Evolutionary conservation across 2,888 invertebrate genomes (phyloP).

Genomic region (Cosmopolites sordidus): DNA sequence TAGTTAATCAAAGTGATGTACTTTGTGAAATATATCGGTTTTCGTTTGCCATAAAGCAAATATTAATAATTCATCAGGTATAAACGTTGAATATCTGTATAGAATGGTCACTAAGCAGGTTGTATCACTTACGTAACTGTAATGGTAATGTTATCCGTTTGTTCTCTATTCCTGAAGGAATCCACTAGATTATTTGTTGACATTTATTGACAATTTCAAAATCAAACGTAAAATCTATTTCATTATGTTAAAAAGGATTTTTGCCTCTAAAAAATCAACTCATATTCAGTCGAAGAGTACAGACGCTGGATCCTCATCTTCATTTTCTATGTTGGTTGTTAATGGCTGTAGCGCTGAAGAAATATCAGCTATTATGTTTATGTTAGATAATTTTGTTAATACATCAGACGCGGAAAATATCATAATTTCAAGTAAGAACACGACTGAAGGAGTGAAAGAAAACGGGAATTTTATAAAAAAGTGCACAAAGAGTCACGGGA

Average conservation of each 20-base stretch:
- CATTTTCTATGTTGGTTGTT: slow-evolving; percentile 9
- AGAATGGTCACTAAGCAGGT: too few species aligned
- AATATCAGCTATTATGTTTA: slow-evolving; percentile 20
- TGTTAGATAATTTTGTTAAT: slow-evolving; percentile 21
- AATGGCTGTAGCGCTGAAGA: slow-evolving; percentile 16
- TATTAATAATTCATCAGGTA: too few species aligned
- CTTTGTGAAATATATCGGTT: too few species aligned
- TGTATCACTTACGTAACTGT: too few species aligned
- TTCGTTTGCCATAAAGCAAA: too few species aligned
- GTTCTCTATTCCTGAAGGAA: too few species aligned
- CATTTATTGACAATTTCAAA: background rate
- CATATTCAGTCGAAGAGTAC: background rate
- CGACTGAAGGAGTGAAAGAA: slow-evolving; percentile 12
- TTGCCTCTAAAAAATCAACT: background rate
- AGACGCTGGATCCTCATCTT: background rate
- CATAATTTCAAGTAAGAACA: slow-evolving; percentile 5
- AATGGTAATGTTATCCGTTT: too few species aligned
- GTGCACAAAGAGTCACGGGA: slow-evolving; percentile 14
- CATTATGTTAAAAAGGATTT: background rate
- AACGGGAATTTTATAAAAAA: slow-evolving; percentile 17
- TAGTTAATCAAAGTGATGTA: too few species aligned
- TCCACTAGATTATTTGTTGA: too few species aligned
- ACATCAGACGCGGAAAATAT: slow-evolving; percentile 16
- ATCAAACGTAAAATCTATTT: background rate
- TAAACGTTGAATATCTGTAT: too few species aligned